These are phyloP conservation scores for Bathynomus jamesi DNA, from an alignment of 1,140 invertebrate genomes.

Conservation along the genomic window DNA sequence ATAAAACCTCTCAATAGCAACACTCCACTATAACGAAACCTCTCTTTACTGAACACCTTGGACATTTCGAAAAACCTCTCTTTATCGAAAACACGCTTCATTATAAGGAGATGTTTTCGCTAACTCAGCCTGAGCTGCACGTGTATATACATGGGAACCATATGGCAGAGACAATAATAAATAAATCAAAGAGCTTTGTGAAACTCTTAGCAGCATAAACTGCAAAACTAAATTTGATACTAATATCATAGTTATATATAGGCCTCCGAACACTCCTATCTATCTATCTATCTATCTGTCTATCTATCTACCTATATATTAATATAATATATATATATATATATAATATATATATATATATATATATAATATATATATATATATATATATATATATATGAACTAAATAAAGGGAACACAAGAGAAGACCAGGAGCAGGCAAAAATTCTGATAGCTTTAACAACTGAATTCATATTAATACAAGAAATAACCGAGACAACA, in stretches of 20 bases:
- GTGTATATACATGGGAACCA: background rate
- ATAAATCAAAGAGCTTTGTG: no score
- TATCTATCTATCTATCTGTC: background rate
- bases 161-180: background rate
- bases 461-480: no score
- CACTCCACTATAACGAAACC: no score
- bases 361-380: background rate
- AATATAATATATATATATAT: background rate
- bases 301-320: background rate
- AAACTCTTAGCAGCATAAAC: background rate
- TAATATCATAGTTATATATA: background rate
- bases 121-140: no score
- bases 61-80: no score
- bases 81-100: no score
- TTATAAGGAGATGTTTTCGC: no score
- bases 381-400: background rate
- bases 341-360: background rate
- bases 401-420: background rate
- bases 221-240: background rate
- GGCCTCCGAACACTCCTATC: background rate
- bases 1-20: no score
- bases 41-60: no score
- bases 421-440: background rate
- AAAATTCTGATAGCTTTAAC: background rate
- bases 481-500: no score